These are phyloP conservation scores for Aporrectodea caliginosa DNA, from an alignment of 1,140 invertebrate genomes.

Conservation along the genomic window DNA sequence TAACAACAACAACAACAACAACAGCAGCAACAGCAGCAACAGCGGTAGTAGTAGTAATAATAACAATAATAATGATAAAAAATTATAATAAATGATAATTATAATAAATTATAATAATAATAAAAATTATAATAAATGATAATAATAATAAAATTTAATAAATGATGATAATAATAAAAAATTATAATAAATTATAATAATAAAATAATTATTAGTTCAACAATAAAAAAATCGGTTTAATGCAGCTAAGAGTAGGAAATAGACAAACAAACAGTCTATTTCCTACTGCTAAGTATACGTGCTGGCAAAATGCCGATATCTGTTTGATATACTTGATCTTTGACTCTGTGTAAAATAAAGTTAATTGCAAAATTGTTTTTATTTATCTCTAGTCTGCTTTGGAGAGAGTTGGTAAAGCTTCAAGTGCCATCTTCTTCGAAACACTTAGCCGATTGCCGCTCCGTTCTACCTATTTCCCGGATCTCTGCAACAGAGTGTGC, in stretches of 20 bases:
- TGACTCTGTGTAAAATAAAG: not conserved
- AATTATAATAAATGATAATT: no score
- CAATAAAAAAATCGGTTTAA: no score
- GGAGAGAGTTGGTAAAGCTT: no score
- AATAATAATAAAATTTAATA: not conserved
- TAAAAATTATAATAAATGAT: not conserved
- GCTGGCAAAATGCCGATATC: not conserved
- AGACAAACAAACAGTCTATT: not conserved
- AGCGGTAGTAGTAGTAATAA: conserved; percentile 13
- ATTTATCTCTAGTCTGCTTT: no score
- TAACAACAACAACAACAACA: not conserved
- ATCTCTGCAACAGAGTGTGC: no score
- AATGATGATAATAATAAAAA: not conserved
- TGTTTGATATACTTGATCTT: not conserved
- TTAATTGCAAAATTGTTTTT: no score
- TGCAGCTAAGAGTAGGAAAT: not conserved
- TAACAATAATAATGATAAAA: conserved; percentile 14
- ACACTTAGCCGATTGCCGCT: no score
- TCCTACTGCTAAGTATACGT: not conserved
- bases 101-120: not conserved
- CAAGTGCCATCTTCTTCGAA: no score
- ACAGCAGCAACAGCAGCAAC: conserved; percentile 9
- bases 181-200: not conserved
- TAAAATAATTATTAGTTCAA: not conserved
- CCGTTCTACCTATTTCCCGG: no score